These are phyloP conservation scores for Tautogolabrus adspersus DNA, from an alignment of 2,113 vertebrate species.

Conservation along the genomic window DNA sequence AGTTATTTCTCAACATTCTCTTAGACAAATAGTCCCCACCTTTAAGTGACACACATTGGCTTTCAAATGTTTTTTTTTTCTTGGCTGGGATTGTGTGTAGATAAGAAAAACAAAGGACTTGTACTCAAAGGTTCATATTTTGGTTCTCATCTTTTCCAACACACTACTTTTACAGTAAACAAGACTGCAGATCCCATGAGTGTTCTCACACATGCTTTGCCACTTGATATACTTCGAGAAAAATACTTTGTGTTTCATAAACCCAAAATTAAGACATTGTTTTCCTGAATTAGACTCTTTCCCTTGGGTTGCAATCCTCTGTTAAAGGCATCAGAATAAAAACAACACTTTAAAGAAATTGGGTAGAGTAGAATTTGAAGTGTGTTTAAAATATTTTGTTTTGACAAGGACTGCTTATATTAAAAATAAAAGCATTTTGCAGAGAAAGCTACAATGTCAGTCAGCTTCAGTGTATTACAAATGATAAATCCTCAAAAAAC, in stretches of 20 bases:
- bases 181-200: conserved; percentile 13
- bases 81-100: neutral
- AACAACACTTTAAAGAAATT: neutral
- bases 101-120: conserved; percentile 3
- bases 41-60: neutral
- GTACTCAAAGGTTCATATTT: neutral
- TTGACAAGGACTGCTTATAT: neutral
- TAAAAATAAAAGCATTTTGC: conserved; percentile 36
- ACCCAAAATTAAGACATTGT: conserved; percentile 16
- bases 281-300: neutral
- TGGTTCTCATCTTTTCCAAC: neutral
- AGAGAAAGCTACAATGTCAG: conserved; percentile 19
- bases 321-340: conserved; percentile 25
- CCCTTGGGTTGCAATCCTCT: neutral
- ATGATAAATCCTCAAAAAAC: conserved; percentile 6
- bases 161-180: conserved; percentile 23
- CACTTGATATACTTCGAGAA: conserved; percentile 52
- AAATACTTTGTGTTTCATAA: conserved; percentile 15
- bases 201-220: conserved; percentile 34
- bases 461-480: conserved; percentile 18
- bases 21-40: neutral
- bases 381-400: conserved; percentile 8
- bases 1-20: conserved; percentile 9
- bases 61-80: conserved; percentile 17
- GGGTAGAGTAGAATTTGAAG: neutral